These are phyloP conservation scores for Musca vetustissima DNA, from an alignment of 1,140 invertebrate species.

Conservation along the genomic window DNA sequence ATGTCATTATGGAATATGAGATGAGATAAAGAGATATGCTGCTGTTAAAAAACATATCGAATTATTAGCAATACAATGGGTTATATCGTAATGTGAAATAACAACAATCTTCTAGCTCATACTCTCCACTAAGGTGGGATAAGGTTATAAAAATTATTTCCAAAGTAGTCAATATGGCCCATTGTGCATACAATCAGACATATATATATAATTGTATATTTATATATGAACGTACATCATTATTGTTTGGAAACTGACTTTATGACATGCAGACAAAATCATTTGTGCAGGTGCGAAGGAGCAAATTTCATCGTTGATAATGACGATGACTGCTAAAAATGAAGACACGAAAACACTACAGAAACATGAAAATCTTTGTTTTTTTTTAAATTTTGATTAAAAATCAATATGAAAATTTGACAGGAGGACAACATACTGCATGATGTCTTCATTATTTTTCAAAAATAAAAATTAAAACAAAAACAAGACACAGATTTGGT, in stretches of 20 bases:
- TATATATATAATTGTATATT: too few species aligned
- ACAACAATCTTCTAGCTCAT: too few species aligned
- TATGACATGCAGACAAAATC: constrained; percentile 23
- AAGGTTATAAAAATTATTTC: too few species aligned
- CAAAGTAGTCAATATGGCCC: too few species aligned
- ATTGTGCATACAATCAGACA: too few species aligned
- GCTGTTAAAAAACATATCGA: neutral
- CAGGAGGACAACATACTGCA: constrained; percentile 6
- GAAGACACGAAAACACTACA: neutral
- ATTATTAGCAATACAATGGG: too few species aligned
- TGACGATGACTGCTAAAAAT: neutral
- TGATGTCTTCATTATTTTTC: constrained; percentile 17
- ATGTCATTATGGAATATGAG: constrained; percentile 11
- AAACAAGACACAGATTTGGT: too few species aligned
- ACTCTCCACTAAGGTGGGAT: too few species aligned
- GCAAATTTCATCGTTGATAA: constrained; percentile 1
- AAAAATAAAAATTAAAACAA: too few species aligned
- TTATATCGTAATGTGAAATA: too few species aligned
- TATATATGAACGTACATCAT: too few species aligned
- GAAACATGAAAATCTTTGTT: too few species aligned
- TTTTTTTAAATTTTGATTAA: neutral
- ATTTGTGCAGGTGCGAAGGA: constrained; percentile 16
- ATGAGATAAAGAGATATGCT: neutral
- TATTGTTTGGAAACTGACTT: neutral
- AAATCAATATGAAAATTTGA: constrained; percentile 11